Conservation (phyloP, 2,797 vertebrate genomes). For the Premnoplex brunnescens region DNA sequence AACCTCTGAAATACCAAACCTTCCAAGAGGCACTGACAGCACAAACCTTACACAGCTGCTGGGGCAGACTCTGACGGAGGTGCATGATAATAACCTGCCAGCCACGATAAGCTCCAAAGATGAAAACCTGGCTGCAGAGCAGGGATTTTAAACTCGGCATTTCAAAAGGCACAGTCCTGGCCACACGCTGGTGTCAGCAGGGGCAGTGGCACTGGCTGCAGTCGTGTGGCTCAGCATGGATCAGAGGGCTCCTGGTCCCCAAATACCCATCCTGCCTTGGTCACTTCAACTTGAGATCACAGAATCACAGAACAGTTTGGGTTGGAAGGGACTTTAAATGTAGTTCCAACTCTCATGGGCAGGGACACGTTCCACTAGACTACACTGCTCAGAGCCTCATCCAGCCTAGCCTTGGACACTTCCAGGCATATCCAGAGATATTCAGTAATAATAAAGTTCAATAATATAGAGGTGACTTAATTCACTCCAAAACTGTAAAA, state of each 20-base stretch:
- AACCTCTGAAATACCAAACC: background rate
- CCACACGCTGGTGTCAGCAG: background rate
- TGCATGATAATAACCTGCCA: accelerated
- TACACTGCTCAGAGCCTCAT: background rate
- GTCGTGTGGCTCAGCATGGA: background rate
- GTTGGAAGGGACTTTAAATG: background rate
- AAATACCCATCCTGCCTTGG: background rate
- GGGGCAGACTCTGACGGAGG: background rate
- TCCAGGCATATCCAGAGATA: background rate
- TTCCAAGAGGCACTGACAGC: background rate
- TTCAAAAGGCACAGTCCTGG: background rate
- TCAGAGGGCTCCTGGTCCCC: background rate
- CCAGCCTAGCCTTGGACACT: background rate
- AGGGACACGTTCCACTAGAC: background rate
- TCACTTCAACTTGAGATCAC: accelerated
- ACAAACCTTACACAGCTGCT: background rate
- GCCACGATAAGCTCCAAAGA: accelerated
- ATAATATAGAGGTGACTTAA: background rate
- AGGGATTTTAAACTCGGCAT: background rate
- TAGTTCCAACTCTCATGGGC: background rate
- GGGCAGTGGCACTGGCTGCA: accelerated
- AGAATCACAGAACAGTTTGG: background rate
- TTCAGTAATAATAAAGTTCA: background rate
- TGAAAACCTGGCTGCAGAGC: background rate
- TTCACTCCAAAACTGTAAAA: background rate